Conservation (phyloP, 2,888 invertebrate genomes). For the Chrysolina haemoptera region DNA sequence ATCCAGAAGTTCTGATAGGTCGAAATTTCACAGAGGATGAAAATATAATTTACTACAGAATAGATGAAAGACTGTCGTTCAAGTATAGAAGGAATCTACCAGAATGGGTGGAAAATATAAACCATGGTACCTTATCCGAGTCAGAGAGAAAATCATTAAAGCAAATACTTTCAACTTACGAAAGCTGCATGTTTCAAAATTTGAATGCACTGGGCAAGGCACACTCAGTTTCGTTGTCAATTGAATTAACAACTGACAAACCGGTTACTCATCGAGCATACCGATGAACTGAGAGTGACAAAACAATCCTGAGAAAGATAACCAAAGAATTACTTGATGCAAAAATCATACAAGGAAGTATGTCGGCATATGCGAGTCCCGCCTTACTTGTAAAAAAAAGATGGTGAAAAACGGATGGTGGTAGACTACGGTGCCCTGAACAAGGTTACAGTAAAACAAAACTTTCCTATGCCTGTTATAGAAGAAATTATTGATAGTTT, state of each 20-base stretch:
- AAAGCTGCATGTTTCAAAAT: conserved; percentile 6
- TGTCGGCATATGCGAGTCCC: conserved; percentile 36
- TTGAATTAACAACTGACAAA: conserved; percentile 11
- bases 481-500: too few relatives aligned
- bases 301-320: conserved; percentile 10
- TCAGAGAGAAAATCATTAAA: too few relatives aligned
- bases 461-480: too few relatives aligned
- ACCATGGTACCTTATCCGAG: too few relatives aligned
- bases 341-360: conserved; percentile 14
- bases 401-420: too few relatives aligned
- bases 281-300: conserved; percentile 27
- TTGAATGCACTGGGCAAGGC: conserved; percentile 13
- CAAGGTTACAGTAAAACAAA: too few relatives aligned
- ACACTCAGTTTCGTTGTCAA: neutral
- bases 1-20: conserved; percentile 19
- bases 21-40: conserved; percentile 25
- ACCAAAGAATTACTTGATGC: conserved; percentile 23
- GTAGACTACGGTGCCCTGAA: too few relatives aligned
- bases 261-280: conserved; percentile 24
- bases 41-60: conserved; percentile 22
- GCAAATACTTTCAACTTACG: neutral
- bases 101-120: too few relatives aligned
- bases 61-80: conserved; percentile 20
- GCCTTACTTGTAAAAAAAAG: conserved; percentile 1
- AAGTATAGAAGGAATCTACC: neutral